A percentile compares a stretch with the other conserved stretches of the same genome.
Evolutionary conservation across 1,140 invertebrate genomes (phyloP).

Genomic region (Ridgeia piscesae): DNA sequence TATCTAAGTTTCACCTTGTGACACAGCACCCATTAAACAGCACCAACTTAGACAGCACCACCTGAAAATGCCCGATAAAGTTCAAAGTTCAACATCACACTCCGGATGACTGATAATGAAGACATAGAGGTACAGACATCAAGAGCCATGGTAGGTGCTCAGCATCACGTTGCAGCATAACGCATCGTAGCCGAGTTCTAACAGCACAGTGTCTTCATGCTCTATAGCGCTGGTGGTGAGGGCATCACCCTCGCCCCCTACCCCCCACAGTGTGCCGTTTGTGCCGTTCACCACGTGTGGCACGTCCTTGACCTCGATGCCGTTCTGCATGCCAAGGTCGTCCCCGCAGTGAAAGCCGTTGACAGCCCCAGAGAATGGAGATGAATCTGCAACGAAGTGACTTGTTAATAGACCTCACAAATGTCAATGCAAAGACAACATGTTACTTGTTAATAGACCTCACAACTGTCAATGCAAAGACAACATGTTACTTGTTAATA

Average conservation of each 20-base stretch:
- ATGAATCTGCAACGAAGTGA: background rate
- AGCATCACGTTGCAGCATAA: background rate
- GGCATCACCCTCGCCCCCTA: background rate
- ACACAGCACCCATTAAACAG: background rate
- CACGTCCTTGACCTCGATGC: background rate
- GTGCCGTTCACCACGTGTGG: background rate
- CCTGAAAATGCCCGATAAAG: background rate
- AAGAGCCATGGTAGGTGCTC: background rate
- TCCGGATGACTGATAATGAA: background rate
- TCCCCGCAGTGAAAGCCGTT: background rate
- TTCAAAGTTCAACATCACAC: background rate
- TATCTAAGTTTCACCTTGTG: no score
- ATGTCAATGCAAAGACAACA: no score
- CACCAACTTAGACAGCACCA: background rate
- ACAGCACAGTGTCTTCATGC: background rate
- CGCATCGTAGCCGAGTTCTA: background rate
- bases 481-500: no score
- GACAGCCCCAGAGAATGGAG: background rate
- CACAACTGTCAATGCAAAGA: no score
- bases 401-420: no score
- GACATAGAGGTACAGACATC: background rate
- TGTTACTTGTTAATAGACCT: no score
- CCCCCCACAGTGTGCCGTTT: background rate
- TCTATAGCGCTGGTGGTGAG: background rate
- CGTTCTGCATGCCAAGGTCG: background rate